phyloP scores from a whole-genome alignment of 2,797 vertebrate species.

The Chrysocyon brachyurus region DNA sequence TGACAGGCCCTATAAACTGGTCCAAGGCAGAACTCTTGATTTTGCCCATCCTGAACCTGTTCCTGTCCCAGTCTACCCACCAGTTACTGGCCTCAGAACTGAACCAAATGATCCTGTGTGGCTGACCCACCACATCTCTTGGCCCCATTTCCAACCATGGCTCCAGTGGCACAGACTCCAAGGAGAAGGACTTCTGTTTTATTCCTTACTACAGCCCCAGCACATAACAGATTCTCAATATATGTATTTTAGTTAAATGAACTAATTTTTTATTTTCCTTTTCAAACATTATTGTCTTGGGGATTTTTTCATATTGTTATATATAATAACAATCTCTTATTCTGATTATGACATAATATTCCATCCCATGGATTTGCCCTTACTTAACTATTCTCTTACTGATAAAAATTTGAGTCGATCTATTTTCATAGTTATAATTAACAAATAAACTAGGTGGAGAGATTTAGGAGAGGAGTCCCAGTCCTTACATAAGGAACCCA shows the following conservation, averaged over 20 bases:
- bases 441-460: not conserved
- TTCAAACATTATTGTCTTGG: not conserved
- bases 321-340: not conserved
- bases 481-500: not conserved
- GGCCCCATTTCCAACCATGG: not conserved
- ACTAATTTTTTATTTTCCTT: not conserved
- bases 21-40: not conserved
- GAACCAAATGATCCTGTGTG: not conserved
- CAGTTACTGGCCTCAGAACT: not conserved
- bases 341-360: not conserved
- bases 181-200: not conserved
- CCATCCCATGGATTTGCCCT: not conserved
- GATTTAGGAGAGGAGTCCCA: not conserved
- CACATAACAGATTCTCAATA: not conserved
- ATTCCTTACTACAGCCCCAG: not conserved
- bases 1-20: fast-evolving
- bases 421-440: not conserved
- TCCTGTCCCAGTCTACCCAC: not conserved
- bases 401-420: not conserved
- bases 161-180: not conserved
- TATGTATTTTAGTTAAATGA: not conserved
- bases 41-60: not conserved
- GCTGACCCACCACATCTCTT: not conserved
- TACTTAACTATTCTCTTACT: not conserved
- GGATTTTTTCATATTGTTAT: not conserved